Evolutionary conservation across 2,888 invertebrate genomes (phyloP), one percentile per base, ranked within the genome.

Genomic region (Plutella xylostella): DNA sequence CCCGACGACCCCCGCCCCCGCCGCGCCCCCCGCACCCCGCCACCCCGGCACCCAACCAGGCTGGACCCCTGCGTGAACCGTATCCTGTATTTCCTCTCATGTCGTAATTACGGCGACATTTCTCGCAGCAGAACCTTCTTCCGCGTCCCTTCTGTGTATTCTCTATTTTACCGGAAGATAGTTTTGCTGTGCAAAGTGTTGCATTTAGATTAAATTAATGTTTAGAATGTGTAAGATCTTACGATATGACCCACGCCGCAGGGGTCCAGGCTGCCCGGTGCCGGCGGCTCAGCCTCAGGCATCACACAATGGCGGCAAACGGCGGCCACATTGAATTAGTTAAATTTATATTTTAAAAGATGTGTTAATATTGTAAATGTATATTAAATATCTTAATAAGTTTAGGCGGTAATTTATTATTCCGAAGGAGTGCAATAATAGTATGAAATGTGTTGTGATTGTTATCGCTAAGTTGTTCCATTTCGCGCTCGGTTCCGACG

Each of bases 351-450:
- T 76, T 76, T 70, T 38, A 47, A 70, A 73, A 34, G 34, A 44
- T 47, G 40, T 48, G 48, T 48, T 48, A 45, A 48, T 48, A 48
- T 42, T 48, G 48, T 45, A 48, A 45, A 48, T 48, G 41, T 48
- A 46, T 49, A 76, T 72, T 71, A n/a, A n/a, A n/a, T n/a, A n/a
- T n/a, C n/a, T n/a, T n/a, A n/a, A 63, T 67, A 41, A 58, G 71
- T 65, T 72, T 76, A 73, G 69, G 70, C 70, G 76, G 72, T 77
- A 74, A 73, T 73, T 77, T 75, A 61, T 60, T 57, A 74, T 75
- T 76, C 71, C 63, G 75, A 78, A 72, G 78, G 82, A 75, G 82
- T 82, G 83, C 82, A 83, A 83, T 82, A 82, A 47, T 46, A 74
- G 78, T 72, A 71, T 74, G 82, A 72, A 72, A 72, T 75, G 72